A percentile compares a stretch with the other conserved stretches of the same genome.
These are phyloP conservation scores for Platerodrilus igneus DNA, from an alignment of 2,888 invertebrate species.

Conservation along the genomic window DNA sequence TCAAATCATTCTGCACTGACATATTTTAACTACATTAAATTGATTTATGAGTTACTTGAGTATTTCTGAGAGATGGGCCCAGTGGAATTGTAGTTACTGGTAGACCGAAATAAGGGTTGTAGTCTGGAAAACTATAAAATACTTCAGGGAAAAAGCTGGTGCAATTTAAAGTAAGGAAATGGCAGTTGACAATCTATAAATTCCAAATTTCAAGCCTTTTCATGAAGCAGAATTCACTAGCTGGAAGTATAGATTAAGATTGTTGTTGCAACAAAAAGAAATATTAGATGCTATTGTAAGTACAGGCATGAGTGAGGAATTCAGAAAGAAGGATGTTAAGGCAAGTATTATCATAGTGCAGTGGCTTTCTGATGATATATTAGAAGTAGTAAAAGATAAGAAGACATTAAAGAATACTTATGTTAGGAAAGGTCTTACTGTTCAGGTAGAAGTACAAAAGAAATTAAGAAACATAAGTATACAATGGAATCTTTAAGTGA, in stretches of 20 bases:
- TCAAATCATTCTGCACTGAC: too few relatives aligned
- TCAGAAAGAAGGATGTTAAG: background rate
- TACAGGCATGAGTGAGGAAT: background rate
- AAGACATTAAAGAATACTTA: slow-evolving; percentile 4
- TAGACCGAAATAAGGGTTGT: too few relatives aligned
- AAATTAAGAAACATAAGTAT: slow-evolving; percentile 2
- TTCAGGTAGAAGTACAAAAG: slow-evolving; percentile 2
- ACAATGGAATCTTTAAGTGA: background rate
- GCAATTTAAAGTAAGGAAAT: too few relatives aligned
- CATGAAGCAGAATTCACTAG: too few relatives aligned
- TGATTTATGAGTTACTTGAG: too few relatives aligned
- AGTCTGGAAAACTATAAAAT: too few relatives aligned
- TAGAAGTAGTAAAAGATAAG: background rate
- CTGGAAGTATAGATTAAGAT: background rate
- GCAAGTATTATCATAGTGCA: slow-evolving; percentile 2
- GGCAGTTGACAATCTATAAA: too few relatives aligned
- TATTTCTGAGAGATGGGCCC: too few relatives aligned
- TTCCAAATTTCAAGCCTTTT: too few relatives aligned
- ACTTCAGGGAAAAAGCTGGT: too few relatives aligned
- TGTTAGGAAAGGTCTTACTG: background rate
- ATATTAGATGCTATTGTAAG: slow-evolving; percentile 2
- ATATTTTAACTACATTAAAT: too few relatives aligned
- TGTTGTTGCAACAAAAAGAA: slow-evolving; percentile 4
- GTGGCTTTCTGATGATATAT: slow-evolving; percentile 1
- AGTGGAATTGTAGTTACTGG: too few relatives aligned